These are phyloP conservation scores for Glareola pratincola DNA, from an alignment of 2,113 vertebrate species.

Conservation along the genomic window DNA sequence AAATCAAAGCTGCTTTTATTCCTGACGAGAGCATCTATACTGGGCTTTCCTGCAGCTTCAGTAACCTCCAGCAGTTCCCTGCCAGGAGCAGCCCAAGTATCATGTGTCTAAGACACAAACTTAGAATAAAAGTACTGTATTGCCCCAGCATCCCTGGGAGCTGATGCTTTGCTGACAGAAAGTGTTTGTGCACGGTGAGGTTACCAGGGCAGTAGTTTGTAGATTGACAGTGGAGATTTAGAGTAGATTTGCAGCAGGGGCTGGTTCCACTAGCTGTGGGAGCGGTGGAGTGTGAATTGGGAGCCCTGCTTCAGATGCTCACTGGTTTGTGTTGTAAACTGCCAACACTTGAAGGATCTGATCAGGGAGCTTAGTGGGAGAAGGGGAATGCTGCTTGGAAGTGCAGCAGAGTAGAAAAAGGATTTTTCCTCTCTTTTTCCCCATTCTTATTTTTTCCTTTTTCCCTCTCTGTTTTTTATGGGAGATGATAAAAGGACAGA, in stretches of 20 bases:
- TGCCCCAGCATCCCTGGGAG: neutral
- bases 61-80: neutral
- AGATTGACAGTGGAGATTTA: neutral
- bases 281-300: neutral
- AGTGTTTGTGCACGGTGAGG: rapidly evolving
- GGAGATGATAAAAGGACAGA: constrained; percentile 6
- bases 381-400: neutral
- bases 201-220: neutral
- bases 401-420: neutral
- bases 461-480: neutral
- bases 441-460: neutral
- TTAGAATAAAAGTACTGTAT: rapidly evolving
- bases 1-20: neutral
- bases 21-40: neutral
- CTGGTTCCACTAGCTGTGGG: neutral
- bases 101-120: rapidly evolving
- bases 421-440: neutral
- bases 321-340: neutral
- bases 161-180: neutral
- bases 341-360: neutral
- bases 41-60: neutral
- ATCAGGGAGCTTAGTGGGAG: neutral
- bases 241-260: neutral
- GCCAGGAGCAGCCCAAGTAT: neutral
- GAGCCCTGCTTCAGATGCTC: neutral